Conservation (phyloP, 2,888 invertebrate species). For the Dasypogon diadema region DNA sequence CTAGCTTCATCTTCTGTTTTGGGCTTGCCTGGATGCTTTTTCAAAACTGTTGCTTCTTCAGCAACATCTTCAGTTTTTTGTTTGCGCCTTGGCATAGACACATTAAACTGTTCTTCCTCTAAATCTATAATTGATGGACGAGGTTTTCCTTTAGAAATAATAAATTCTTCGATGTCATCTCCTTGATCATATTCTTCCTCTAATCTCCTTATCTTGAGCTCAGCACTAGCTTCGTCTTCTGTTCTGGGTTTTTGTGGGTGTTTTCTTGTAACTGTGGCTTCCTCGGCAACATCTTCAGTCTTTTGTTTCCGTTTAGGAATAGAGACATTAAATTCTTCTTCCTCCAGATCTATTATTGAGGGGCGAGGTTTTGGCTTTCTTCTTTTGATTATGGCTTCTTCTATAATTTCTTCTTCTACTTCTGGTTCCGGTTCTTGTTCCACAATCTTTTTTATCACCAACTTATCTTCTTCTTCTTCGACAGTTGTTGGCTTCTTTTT, state of each 20-base stretch:
- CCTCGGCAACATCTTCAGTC: slow-evolving; percentile 68
- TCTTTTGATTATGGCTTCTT: slow-evolving; percentile 67
- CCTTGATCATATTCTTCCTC: slow-evolving; percentile 58
- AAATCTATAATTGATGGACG: slow-evolving; percentile 63
- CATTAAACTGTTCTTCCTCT: slow-evolving; percentile 63
- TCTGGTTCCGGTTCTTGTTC: slow-evolving; percentile 63
- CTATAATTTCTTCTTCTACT: slow-evolving; percentile 69
- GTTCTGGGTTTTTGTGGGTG: slow-evolving; percentile 63
- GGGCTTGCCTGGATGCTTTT: slow-evolving; percentile 62
- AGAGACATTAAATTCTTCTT: slow-evolving; percentile 65
- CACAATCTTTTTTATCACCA: slow-evolving; percentile 64
- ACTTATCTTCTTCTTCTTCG: slow-evolving; percentile 66
- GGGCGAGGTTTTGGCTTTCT: slow-evolving; percentile 54
- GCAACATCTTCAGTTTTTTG: slow-evolving; percentile 68
- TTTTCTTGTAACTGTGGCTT: slow-evolving; percentile 66
- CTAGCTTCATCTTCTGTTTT: slow-evolving; percentile 66
- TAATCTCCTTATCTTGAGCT: slow-evolving; percentile 52
- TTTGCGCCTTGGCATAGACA: slow-evolving; percentile 67
- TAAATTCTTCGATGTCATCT: slow-evolving; percentile 67
- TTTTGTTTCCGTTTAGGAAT: slow-evolving; percentile 67
- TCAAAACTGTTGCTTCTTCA: slow-evolving; percentile 66
- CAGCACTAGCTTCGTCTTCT: slow-evolving; percentile 64
- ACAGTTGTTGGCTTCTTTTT: slow-evolving; percentile 63
- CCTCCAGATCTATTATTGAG: slow-evolving; percentile 62
- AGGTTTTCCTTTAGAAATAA: slow-evolving; percentile 67